Percentiles rank a stretch among this genome's conserved stretches.
Evolutionary conservation across 2,113 vertebrate genomes (phyloP).

Genomic region (Zeus faber): DNA sequence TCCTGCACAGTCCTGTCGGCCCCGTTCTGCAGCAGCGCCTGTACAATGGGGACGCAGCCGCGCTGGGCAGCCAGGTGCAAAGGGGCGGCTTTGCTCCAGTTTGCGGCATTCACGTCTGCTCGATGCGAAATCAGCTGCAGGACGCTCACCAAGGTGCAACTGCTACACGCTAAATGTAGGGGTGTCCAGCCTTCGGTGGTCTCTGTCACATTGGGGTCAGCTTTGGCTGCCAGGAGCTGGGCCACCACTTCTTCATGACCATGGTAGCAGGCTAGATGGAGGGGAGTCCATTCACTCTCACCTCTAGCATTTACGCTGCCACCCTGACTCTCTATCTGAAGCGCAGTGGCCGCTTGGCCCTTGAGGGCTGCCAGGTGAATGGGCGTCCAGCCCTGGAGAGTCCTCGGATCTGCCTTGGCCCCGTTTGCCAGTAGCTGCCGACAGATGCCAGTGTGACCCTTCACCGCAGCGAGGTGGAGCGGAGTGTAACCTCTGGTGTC

Average conservation of each 20-base stretch:
- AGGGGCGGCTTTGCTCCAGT: constrained; percentile 72
- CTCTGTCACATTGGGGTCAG: constrained; percentile 72
- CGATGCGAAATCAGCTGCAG: constrained; percentile 74
- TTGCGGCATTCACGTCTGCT: constrained; percentile 74
- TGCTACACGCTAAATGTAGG: constrained; percentile 78
- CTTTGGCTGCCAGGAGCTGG: constrained; percentile 71
- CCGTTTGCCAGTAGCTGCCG: constrained; percentile 76
- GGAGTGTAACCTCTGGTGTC: constrained; percentile 74
- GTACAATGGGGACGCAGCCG: constrained; percentile 70
- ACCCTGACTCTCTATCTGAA: constrained; percentile 67
- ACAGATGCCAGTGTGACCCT: constrained; percentile 80
- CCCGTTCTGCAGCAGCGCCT: constrained; percentile 76
- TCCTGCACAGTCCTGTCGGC: constrained; percentile 65
- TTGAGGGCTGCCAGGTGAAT: constrained; percentile 81
- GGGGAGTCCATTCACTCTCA: constrained; percentile 75
- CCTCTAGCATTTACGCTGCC: constrained; percentile 66
- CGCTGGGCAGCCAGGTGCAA: constrained; percentile 80
- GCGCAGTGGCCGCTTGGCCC: constrained; percentile 75
- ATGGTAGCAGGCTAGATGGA: constrained; percentile 81
- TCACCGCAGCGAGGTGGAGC: constrained; percentile 77
- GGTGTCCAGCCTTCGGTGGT: constrained; percentile 75
- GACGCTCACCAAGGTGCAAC: constrained; percentile 68
- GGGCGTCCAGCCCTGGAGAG: constrained; percentile 79
- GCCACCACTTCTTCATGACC: constrained; percentile 58
- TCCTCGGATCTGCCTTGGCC: constrained; percentile 67